Base-by-base conservation (phyloP, 2,888 invertebrate genomes). In the Oscheius onirici region DNA sequence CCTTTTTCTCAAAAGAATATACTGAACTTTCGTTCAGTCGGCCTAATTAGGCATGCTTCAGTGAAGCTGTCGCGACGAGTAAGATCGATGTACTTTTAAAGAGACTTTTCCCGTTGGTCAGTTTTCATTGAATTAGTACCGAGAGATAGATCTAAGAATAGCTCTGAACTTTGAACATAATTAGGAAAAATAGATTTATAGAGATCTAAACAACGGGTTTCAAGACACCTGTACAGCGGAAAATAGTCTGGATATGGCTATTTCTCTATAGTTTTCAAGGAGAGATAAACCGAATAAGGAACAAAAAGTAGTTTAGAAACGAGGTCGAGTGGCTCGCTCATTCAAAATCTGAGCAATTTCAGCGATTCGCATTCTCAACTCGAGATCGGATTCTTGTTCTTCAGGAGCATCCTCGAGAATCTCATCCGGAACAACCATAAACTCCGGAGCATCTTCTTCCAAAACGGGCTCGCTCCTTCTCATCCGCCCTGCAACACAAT, bases 291-390 rank as follows among this genome's bases (percentile, higher is more conserved):
- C 41, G 46, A 20, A 46, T 5, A 13, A 13, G 46, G 15, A 34
- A 22, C 8, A 41, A 58, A 11, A 22, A 22, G 17, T 5, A 26
- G 24, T 26, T 54, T 66, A 66, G 54, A 54, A 57, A 5, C 55
- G 28, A 26, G 77, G 46, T 34, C 82, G 68, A 11, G 71, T 54
- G 1, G 81, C 78, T 22, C 82, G 66, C 61, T 82, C 82, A 63
- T 82, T 82, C 49, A 82, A 75, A 52, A 82, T 78, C 13, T 72
- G 65, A 20, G 82, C 82, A 66, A 82, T 76, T 70, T 82, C 82
- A 17, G 79, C 77, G 69, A 82, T 82, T 60, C 82, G 61, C 41
- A 74, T 58, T 15, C 75, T 71, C 3, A 82, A 72, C 52, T 82
- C 79, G 11, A 78, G n/a, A 41, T 82, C 82, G 55, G 79, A 78